These are phyloP conservation scores for Phodopus roborovskii DNA, from an alignment of 2,113 vertebrate genomes.

Conservation along the genomic window DNA sequence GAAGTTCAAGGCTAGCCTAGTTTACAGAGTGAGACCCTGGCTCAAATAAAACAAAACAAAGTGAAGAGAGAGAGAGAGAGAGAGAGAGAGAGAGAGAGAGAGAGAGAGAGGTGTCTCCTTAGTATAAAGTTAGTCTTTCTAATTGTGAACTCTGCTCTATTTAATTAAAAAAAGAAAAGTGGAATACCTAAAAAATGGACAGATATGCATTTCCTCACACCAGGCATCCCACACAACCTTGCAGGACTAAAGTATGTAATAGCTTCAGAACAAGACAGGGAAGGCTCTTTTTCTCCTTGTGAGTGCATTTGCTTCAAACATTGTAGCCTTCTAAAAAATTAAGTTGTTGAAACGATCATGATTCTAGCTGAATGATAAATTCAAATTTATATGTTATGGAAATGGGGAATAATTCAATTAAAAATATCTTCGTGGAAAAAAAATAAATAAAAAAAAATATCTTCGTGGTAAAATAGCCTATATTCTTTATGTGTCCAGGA, in stretches of 20 bases:
- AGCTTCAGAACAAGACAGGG: constrained; percentile 13
- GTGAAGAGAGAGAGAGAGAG: neutral
- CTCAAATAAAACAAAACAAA: neutral
- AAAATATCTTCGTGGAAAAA: no score
- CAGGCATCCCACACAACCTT: neutral
- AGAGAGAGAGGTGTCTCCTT: neutral
- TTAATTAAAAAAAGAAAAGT: neutral
- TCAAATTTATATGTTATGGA: neutral
- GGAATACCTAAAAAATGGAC: constrained; percentile 47
- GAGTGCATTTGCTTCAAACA: neutral
- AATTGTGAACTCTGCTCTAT: constrained; percentile 25
- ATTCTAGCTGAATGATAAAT: constrained; percentile 54
- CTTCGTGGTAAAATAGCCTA: neutral
- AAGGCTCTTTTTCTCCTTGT: neutral
- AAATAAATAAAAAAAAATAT: constrained; percentile 32
- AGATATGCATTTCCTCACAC: constrained; percentile 34
- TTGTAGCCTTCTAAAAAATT: constrained; percentile 34
- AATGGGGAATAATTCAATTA: constrained; percentile 29
- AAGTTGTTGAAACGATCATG: neutral
- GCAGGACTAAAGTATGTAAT: constrained; percentile 8
- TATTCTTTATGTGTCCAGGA: neutral
- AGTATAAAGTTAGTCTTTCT: neutral
- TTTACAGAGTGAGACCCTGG: neutral
- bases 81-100: no score
- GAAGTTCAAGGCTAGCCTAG: neutral